These are phyloP conservation scores for Pedicia rivosa DNA, from an alignment of 2,888 invertebrate species.

Conservation along the genomic window DNA sequence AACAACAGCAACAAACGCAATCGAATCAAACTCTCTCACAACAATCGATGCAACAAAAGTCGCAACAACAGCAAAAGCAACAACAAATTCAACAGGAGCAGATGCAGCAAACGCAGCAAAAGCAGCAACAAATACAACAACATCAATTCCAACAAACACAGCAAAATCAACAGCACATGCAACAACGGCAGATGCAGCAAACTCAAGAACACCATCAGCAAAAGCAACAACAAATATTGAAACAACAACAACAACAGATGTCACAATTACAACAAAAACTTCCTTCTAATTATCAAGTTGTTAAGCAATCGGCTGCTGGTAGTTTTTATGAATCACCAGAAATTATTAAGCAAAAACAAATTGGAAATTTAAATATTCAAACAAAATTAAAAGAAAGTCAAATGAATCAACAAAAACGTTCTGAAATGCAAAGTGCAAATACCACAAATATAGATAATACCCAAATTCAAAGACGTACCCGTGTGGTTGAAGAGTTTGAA, in stretches of 20 bases:
- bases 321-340: constrained; percentile 33
- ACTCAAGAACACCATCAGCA: constrained; percentile 5
- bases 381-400: constrained; percentile 1
- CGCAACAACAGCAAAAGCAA: background rate
- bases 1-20: background rate
- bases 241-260: background rate
- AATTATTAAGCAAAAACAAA: constrained; percentile 32
- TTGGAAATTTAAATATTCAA: constrained; percentile 33
- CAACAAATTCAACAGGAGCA: background rate
- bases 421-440: constrained; percentile 25
- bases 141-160: background rate
- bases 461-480: constrained; percentile 45
- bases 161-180: constrained; percentile 13
- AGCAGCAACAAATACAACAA: background rate
- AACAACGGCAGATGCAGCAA: constrained; percentile 7
- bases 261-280: background rate
- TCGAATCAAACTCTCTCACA: too few species aligned
- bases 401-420: constrained; percentile 13
- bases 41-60: background rate
- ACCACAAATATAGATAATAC: constrained; percentile 38
- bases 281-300: constrained; percentile 28
- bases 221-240: constrained; percentile 20
- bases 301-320: constrained; percentile 30
- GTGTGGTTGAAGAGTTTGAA: constrained; percentile 51
- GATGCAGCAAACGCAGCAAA: background rate